A percentile compares a stretch with the other conserved stretches of the same genome.
These are phyloP conservation scores for Eulacestoma nigropectus DNA, from an alignment of 2,113 vertebrate genomes.

Conservation along the genomic window DNA sequence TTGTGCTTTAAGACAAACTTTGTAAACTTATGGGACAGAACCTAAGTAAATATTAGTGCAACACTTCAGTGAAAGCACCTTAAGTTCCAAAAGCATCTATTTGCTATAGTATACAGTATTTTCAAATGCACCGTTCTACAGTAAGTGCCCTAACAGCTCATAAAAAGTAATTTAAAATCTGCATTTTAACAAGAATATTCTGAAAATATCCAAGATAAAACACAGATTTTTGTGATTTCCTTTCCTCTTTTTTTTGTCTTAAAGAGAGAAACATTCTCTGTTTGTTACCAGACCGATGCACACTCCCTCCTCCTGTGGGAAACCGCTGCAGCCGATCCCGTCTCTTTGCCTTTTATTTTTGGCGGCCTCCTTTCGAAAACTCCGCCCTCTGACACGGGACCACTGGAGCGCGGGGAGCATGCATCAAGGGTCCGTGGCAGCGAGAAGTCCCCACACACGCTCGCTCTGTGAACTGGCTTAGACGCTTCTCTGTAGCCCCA, in stretches of 20 bases:
- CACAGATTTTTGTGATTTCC: conserved; percentile 78
- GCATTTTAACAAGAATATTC: conserved; percentile 82
- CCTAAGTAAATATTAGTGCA: conserved; percentile 71
- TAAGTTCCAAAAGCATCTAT: conserved; percentile 34
- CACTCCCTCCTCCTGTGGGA: conserved; percentile 87
- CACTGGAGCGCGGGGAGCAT: conserved; percentile 87
- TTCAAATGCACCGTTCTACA: conserved; percentile 43
- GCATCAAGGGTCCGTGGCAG: conserved; percentile 87
- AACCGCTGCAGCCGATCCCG: conserved; percentile 86
- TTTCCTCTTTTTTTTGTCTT: conserved; percentile 22
- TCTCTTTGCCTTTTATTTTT: conserved; percentile 87
- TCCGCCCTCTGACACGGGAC: conserved; percentile 86
- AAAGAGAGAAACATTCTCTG: conserved; percentile 79
- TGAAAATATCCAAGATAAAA: conserved; percentile 81
- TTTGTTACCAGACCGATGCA: conserved; percentile 88
- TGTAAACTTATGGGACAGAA: background rate
- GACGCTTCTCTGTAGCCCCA: conserved; percentile 84
- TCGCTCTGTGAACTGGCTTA: conserved; percentile 85
- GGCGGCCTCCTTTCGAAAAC: conserved; percentile 86
- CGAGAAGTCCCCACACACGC: conserved; percentile 85
- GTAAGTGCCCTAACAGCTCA: conserved; percentile 61
- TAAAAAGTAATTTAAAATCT: conserved; percentile 70
- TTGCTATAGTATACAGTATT: conserved; percentile 32
- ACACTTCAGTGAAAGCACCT: conserved; percentile 46
- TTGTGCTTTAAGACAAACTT: background rate